Evolutionary conservation across 2,797 vertebrate species (phyloP).

Genomic region (Eulemur albifrons): DNA sequence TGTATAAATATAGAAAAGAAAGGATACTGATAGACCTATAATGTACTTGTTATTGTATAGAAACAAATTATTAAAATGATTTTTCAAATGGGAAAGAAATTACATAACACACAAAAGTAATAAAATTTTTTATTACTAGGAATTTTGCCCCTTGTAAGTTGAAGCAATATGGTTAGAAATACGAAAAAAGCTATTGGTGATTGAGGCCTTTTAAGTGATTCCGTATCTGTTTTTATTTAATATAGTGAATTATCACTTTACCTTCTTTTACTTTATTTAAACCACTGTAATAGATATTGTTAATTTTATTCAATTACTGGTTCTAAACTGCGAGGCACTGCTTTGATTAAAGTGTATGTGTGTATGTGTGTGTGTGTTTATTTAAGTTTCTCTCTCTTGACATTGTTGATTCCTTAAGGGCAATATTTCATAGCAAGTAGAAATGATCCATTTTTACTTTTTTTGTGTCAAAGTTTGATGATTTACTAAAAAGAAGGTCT

Average conservation of each 20-base stretch:
- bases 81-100: constrained; percentile 36
- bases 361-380: not conserved
- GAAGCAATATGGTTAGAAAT: not conserved
- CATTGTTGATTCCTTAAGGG: not conserved
- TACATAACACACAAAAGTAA: not conserved
- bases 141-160: not conserved
- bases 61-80: constrained; percentile 39
- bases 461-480: not conserved
- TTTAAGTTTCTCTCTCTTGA: not conserved
- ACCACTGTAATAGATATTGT: not conserved
- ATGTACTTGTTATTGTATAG: not conserved
- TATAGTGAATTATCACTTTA: not conserved
- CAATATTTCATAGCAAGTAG: not conserved
- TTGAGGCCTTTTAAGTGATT: not conserved
- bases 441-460: not conserved
- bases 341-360: constrained; percentile 15
- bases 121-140: constrained; percentile 19
- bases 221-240: not conserved
- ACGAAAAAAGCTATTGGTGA: not conserved
- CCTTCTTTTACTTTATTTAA: constrained; percentile 40
- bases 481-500: not conserved
- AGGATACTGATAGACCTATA: not conserved
- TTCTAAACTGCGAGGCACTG: constrained; percentile 21
- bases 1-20: constrained; percentile 40
- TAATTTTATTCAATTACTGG: not conserved